These are phyloP conservation scores for Apamea crenata DNA, from an alignment of 2,888 invertebrate species.

Conservation along the genomic window DNA sequence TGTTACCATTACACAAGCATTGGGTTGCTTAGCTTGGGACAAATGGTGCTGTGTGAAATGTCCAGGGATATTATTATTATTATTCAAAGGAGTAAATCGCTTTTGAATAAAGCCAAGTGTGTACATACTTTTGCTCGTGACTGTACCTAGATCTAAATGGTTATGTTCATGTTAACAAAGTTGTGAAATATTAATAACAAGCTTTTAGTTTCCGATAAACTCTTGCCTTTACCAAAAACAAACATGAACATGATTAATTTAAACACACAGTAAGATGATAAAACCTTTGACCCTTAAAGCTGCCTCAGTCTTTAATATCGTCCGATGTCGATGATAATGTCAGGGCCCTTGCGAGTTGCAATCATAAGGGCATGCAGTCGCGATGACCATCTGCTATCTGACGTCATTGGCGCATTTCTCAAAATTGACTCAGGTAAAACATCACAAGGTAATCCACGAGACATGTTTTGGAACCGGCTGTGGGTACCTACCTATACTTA, in stretches of 20 bases:
- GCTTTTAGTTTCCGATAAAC: neutral
- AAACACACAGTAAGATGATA: neutral
- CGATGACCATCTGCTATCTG: constrained; percentile 63
- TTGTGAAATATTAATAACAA: neutral
- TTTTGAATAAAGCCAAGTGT: no score
- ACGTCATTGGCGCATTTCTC: constrained; percentile 58
- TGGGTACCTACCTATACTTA: constrained; percentile 9
- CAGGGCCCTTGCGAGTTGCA: constrained; percentile 48
- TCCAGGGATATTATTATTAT: no score
- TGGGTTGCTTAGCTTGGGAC: no score
- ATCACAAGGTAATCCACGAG: constrained; percentile 56
- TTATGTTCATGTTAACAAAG: neutral
- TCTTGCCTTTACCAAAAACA: neutral
- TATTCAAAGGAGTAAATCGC: no score
- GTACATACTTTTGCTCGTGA: no score
- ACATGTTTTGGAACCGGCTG: constrained; percentile 41
- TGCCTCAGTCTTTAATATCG: constrained; percentile 25
- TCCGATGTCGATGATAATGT: constrained; percentile 47
- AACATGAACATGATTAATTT: neutral
- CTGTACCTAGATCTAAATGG: neutral
- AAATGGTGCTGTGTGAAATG: no score
- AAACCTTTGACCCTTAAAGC: constrained; percentile 29
- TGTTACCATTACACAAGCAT: no score
- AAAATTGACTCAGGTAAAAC: constrained; percentile 48
- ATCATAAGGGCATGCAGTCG: constrained; percentile 42